Conservation (phyloP, 2,797 vertebrate species). For the Dermochelys coriacea region DNA sequence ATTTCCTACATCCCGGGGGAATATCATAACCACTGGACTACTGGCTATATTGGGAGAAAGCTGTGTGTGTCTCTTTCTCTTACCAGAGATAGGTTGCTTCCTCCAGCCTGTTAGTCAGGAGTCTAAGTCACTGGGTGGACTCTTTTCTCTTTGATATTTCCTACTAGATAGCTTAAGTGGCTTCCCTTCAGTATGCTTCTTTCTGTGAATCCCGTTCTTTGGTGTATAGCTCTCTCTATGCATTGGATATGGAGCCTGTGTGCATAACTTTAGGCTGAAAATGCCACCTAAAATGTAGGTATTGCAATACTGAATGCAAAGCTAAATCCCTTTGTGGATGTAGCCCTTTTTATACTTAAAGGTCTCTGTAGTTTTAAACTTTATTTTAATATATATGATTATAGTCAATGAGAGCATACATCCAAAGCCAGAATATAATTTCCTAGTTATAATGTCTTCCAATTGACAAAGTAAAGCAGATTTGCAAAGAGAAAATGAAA, state of each 20-base stretch:
- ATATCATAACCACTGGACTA: neutral
- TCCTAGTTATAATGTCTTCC: neutral
- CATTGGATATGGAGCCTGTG: neutral
- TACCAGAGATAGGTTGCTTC: neutral
- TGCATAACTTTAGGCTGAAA: neutral
- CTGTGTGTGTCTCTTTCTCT: neutral
- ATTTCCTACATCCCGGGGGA: neutral
- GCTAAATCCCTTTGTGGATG: neutral
- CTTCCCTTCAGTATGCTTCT: neutral
- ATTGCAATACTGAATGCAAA: neutral
- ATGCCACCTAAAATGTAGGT: neutral
- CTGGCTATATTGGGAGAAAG: neutral
- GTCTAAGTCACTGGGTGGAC: neutral
- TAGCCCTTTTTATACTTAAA: neutral
- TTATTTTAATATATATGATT: neutral
- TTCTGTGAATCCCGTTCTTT: neutral
- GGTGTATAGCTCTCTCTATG: neutral
- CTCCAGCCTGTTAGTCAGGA: neutral
- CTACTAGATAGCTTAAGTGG: neutral
- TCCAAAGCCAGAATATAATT: neutral
- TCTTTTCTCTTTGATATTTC: neutral
- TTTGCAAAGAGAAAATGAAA: neutral
- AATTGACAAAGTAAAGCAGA: neutral
- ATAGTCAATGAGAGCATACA: neutral
- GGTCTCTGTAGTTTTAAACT: neutral